Conservation (phyloP, 2,113 vertebrate species). For the Ophiodon elongatus region DNA sequence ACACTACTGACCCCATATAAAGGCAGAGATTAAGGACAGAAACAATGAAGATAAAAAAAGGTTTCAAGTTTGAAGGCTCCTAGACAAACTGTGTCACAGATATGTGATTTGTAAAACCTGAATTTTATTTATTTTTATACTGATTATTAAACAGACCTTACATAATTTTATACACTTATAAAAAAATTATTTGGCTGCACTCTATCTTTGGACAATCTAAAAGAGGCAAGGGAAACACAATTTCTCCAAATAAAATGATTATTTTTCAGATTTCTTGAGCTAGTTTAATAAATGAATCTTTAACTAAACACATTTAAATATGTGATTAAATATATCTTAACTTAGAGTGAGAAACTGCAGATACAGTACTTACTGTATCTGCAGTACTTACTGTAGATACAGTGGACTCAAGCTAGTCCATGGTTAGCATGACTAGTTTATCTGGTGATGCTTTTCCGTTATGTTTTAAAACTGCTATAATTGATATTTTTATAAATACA, state of each 20-base stretch:
- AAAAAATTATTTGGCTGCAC: background rate
- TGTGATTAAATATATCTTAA: background rate
- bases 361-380: background rate
- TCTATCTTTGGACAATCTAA: background rate
- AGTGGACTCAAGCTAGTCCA: background rate
- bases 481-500: background rate
- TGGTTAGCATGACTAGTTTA: background rate
- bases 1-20: conserved; percentile 16
- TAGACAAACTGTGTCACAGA: background rate
- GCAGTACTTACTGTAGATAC: too few relatives aligned
- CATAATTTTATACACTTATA: background rate
- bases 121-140: background rate
- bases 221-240: background rate
- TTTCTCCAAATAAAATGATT: background rate
- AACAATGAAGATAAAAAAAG: background rate
- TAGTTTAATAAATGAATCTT: background rate
- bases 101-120: background rate
- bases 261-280: background rate
- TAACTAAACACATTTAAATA: background rate
- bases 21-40: background rate
- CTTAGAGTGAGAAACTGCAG: background rate
- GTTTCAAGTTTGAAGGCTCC: background rate
- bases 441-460: background rate
- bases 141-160: background rate
- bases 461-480: background rate